Conservation (phyloP, 2,888 invertebrate species). For the Caenorhabditis zanzibari region DNA sequence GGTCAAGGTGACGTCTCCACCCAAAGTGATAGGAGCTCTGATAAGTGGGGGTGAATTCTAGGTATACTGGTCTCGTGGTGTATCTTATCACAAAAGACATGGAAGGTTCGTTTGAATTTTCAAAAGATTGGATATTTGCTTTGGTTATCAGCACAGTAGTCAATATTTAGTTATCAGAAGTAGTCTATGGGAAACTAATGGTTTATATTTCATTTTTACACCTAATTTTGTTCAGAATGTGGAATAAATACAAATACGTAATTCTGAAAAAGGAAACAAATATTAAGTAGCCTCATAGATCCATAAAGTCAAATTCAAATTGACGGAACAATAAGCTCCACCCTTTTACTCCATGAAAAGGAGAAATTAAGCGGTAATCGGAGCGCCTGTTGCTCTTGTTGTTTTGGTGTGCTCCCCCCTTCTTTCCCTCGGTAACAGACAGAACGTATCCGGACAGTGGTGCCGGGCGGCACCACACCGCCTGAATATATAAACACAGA, state of each 20-base stretch:
- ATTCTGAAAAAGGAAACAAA: no score
- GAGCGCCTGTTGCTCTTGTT: constrained; percentile 53
- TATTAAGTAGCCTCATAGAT: no score
- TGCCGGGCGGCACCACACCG: constrained; percentile 61
- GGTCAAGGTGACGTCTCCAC: constrained; percentile 34
- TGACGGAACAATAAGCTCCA: not conserved
- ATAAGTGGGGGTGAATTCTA: constrained; percentile 10
- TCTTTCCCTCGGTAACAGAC: constrained; percentile 5
- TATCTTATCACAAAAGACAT: constrained; percentile 44
- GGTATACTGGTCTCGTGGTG: not conserved
- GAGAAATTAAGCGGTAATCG: constrained; percentile 56
- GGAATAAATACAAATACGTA: no score
- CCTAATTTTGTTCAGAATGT: no score
- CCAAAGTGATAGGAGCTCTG: constrained; percentile 23
- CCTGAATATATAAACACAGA: constrained; percentile 58
- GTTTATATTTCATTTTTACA: no score
- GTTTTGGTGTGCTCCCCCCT: constrained; percentile 26
- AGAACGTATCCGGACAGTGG: constrained; percentile 45
- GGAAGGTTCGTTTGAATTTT: not conserved
- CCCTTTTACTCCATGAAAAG: not conserved
- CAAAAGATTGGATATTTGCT: not conserved
- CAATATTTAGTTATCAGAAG: no score
- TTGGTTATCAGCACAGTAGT: no score
- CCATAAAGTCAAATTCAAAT: not conserved
- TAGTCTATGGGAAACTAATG: no score